Evolutionary conservation across 2,888 invertebrate genomes (phyloP), one percentile per base, ranked within the genome.

Genomic region (Cinara cedri): DNA sequence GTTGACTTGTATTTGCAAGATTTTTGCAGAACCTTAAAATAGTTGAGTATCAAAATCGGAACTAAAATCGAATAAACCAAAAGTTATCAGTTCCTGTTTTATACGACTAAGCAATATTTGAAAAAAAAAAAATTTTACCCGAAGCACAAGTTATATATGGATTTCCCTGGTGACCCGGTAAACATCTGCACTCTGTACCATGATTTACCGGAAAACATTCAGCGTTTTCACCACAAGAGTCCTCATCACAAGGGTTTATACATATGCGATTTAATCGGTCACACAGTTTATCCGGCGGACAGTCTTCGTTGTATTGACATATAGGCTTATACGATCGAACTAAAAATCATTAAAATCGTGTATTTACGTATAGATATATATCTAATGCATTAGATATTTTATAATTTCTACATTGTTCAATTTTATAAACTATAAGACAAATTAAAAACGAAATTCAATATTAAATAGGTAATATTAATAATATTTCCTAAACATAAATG

Each of bases 231-330:
- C 93, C 94, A 84, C 94, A 95, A 65, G 92, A 91, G 85, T 93
- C 91, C 83, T 91, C 90, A 83, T 89, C 88, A 85, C 94, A 94
- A 2, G 94, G 93, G 85, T 91, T 94, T 83, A 93, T 92, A 85
- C 95, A 96, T 70, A 92, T 89, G 85, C 95, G 88, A 84, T 94
- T 95, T 71, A 94, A 87, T 83, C 94, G 89, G 86, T 95, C 95
- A 85, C 95, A 96, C 26, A 93, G 87, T 84, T 93, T 90, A 84
- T 92, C 90, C n/a, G 93, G 92, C 76, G 94, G 94, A 85, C 95
- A 96, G 84, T 95, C 95, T 87, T 94, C 94, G 84, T 95, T 95
- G 86, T 94, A 94, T 85, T 95, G 95, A 85, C 95, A 95, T 72
- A 94, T 89, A 83, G 90, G 88, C 83, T 87, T 87, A 82, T 87